Evolutionary conservation across 1,140 invertebrate genomes (phyloP), one percentile per base, ranked within the genome.

Genomic region (Pogonomyrmex barbatus): DNA sequence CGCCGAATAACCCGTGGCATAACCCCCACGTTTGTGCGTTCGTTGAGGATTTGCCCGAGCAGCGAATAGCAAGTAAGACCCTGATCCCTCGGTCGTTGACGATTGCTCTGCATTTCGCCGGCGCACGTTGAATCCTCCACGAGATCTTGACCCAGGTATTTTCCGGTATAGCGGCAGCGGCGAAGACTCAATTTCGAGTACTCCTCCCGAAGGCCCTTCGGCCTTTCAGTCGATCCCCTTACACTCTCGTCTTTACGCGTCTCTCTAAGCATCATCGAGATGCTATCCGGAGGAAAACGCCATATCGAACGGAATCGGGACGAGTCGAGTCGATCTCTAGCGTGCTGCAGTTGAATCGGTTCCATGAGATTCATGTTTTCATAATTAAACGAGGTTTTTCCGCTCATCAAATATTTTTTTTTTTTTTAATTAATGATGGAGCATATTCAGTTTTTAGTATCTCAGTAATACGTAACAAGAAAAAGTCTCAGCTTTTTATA

Each of bases 121-220:
- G 45, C 33, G 36, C 56, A 68, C 60, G 71, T 42, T 68, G 75
- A 58, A 89, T 81, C 39, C 71, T 45, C 60, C 47, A 89, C 85
- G 52, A 90, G 78, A 77, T 90, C 88, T 90, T 90, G 89, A 90
- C 86, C 89, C 56, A 68, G 86, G 89, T 76, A 76, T 90, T 90
- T 86, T 79, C 86, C 81, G n/a, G 76, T 77, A 68, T 50, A 39
- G 24, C 36, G 60, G 68, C 85, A 78, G 75, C 67, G 47, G 70
- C 70, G 76, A 83, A 90, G 79, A 85, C 86, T 88, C 89, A 87
- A 90, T 90, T 90, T 88, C 88, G 88, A 90, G 88, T 82, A 89
- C 75, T 52, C 45, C 73, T 82, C 60, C 68, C 52, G 58, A n/a
- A 71, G 63, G 39, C 84, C 54, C 77, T 81, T 76, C 76, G 70